Evolutionary conservation across 1,140 invertebrate genomes (phyloP), one percentile per base, ranked within the genome.

Genomic region (Tetragonula clypearis): DNA sequence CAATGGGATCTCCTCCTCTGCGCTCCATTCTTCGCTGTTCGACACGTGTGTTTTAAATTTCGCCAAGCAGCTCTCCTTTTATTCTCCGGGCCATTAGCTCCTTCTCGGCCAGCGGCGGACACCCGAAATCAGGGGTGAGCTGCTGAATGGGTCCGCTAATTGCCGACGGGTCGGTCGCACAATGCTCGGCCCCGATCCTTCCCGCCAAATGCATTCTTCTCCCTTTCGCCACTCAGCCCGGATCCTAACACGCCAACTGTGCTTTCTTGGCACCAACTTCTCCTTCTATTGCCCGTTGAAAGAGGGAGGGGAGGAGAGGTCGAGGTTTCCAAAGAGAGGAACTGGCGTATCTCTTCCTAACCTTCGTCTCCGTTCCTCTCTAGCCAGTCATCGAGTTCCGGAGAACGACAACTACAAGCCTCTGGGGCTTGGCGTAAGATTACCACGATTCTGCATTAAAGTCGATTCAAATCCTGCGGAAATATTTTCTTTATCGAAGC

Each of bases 71-170:
- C 49, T 62, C 30, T 26, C 72, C 62, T 79, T 87, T 79, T 75
- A 41, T 62, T 74, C 76, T 1, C 14, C 56, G 56, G n/a, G 65
- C 82, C 85, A 86, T 86, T 86, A 85, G 69, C 65, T 41, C 17
- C 21, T 77, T 23, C 69, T 26, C 56, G 41, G 12, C 17, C 55
- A 58, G 21, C 23, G 41, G 62, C 65, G 72, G 62, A 84, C 72
- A 35, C 14, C 65, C 82, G 71, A 79, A 85, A 87, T 71, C 83
- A 65, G 78, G 68, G 71, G 71, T 21, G 72, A 76, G 68, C 74
- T 74, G 41, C 30, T 91, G 90, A 91, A 91, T 88, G 90, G 88
- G 78, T 75, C 80, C 89, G 86, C 86, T 91, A 91, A 91, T 91
- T 91, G 89, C 88, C 88, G 82, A 81, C 68, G 87, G 87, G 87